These are phyloP conservation scores for Nephrocerus scutellatus DNA, from an alignment of 2,888 invertebrate species.

Conservation along the genomic window DNA sequence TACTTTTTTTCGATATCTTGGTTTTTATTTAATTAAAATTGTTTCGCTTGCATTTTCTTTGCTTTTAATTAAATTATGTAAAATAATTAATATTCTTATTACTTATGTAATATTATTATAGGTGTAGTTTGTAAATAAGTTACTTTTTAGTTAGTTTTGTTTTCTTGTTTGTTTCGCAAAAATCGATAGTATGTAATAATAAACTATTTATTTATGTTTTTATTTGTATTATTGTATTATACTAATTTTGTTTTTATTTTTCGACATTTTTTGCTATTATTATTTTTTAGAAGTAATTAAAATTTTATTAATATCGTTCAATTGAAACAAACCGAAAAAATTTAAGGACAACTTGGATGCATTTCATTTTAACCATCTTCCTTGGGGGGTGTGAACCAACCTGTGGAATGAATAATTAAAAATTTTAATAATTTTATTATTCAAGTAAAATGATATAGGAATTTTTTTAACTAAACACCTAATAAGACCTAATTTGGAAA, in stretches of 20 bases:
- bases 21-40: slow-evolving; percentile 1
- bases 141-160: not conserved
- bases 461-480: too few relatives aligned
- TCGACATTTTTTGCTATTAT: slow-evolving; percentile 2
- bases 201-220: too few relatives aligned
- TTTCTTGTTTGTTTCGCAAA: too few relatives aligned
- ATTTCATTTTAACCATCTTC: slow-evolving; percentile 70
- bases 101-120: not conserved
- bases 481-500: too few relatives aligned
- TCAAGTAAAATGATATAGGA: too few relatives aligned
- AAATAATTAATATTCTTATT: not conserved
- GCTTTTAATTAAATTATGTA: not conserved
- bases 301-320: slow-evolving; percentile 10
- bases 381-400: slow-evolving; percentile 87
- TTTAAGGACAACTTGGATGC: slow-evolving; percentile 14
- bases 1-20: not conserved
- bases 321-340: slow-evolving; percentile 18
- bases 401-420: slow-evolving; percentile 50
- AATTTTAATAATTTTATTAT: not conserved
- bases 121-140: not conserved
- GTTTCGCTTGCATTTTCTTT: too few relatives aligned
- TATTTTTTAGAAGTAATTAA: slow-evolving; percentile 12
- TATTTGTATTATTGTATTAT: too few relatives aligned
- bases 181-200: too few relatives aligned
- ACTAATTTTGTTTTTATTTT: not conserved